Percentiles rank a stretch among this genome's conserved stretches.
Conservation (phyloP, 30 jellyfish, hydroid and myxozoan genomes). For the Turritopsis rubra region DNA sequence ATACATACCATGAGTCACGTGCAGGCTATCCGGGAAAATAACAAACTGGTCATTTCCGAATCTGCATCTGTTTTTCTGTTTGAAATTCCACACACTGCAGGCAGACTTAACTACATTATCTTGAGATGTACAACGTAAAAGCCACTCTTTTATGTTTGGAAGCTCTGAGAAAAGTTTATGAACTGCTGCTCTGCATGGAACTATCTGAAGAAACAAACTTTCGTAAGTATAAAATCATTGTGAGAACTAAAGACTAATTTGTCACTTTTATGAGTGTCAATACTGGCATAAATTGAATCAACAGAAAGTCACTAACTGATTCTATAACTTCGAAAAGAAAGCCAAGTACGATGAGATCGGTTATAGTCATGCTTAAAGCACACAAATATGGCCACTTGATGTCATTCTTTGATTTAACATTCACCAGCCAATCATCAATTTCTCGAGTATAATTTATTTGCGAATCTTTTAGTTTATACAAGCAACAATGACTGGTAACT, state of each 20-base stretch:
- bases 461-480: background rate
- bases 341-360: slow-evolving; percentile 44
- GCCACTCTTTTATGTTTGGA: slow-evolving; percentile 24
- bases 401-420: slow-evolving; percentile 1
- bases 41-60: background rate
- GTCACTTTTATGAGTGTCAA: background rate
- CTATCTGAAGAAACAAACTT: background rate
- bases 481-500: background rate
- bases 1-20: background rate
- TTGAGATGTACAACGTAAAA: slow-evolving; percentile 20
- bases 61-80: background rate
- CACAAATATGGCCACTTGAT: slow-evolving; percentile 49
- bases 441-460: background rate
- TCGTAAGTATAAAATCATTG: background rate
- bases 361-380: slow-evolving; percentile 68
- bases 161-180: slow-evolving; percentile 10
- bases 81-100: slow-evolving; percentile 3
- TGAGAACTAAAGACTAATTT: background rate
- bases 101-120: background rate
- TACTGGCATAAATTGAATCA: background rate
- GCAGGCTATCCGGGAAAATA: background rate
- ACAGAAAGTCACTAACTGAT: slow-evolving; percentile 33
- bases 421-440: background rate
- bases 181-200: slow-evolving; percentile 2
- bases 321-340: slow-evolving; percentile 32